Percentiles rank a stretch among this genome's conserved stretches.
phyloP scores from a whole-genome alignment of 2,888 invertebrate genomes.

The Sesia apiformis region DNA sequence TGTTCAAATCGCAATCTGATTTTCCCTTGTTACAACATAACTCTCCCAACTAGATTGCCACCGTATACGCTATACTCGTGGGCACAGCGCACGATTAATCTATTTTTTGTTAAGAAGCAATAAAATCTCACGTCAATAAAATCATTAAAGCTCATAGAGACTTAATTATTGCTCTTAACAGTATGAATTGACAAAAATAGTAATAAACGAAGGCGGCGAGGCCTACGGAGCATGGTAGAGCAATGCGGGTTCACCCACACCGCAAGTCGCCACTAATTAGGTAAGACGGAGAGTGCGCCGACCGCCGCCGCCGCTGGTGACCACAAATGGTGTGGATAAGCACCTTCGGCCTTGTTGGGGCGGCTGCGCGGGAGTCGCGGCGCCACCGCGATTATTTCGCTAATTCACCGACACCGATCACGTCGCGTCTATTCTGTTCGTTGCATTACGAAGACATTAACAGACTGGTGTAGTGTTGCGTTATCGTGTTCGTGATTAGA shows the following conservation, averaged over 20 bases:
- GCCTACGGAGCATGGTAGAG: slow-evolving; percentile 24
- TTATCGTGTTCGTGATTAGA: neutral
- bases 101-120: too few species aligned
- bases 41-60: too few species aligned
- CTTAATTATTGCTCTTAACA: slow-evolving; percentile 2
- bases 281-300: slow-evolving; percentile 31
- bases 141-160: slow-evolving; percentile 27
- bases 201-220: slow-evolving; percentile 47
- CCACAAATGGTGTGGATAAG: slow-evolving; percentile 58
- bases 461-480: too few species aligned
- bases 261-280: slow-evolving; percentile 54
- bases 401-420: slow-evolving; percentile 27
- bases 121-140: slow-evolving; percentile 14
- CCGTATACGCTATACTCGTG: too few species aligned
- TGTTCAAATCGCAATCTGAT: neutral
- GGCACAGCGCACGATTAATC: too few species aligned
- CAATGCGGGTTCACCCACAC: slow-evolving; percentile 65
- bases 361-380: slow-evolving; percentile 50
- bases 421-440: neutral
- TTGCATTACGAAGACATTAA: too few species aligned
- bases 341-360: slow-evolving; percentile 51
- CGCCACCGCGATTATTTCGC: slow-evolving; percentile 44
- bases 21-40: too few species aligned
- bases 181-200: slow-evolving; percentile 30
- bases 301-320: slow-evolving; percentile 27